These are phyloP conservation scores for Eriocheir sinensis DNA, from an alignment of 1,140 invertebrate genomes.

Conservation along the genomic window DNA sequence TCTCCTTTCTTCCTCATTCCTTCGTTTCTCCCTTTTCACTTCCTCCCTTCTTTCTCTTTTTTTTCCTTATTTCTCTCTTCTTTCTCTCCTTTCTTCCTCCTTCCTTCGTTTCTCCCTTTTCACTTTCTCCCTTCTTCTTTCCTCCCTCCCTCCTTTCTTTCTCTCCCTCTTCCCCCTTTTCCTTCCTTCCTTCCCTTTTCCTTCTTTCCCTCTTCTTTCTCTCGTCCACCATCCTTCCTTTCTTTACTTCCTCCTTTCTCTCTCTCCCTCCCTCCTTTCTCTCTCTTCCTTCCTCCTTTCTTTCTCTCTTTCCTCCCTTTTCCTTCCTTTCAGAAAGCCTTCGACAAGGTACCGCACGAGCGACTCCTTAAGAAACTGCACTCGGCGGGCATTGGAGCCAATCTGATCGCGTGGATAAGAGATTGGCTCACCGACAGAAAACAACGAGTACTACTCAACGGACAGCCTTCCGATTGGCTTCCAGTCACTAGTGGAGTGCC, in stretches of 20 bases:
- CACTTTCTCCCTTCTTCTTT: background rate
- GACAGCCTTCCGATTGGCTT: no score
- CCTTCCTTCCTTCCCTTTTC: background rate
- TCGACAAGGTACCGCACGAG: no score
- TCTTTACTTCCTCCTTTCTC: background rate
- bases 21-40: background rate
- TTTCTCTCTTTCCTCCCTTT: background rate
- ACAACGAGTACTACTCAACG: no score
- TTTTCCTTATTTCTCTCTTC: background rate
- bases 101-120: background rate
- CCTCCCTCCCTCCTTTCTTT: background rate
- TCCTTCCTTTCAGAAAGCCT: no score
- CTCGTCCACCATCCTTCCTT: background rate
- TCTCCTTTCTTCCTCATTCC: background rate
- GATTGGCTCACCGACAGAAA: no score
- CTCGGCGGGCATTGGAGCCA: no score
- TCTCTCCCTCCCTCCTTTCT: background rate
- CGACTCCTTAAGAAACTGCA: no score
- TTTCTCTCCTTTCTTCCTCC: background rate
- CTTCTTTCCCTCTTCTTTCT: background rate
- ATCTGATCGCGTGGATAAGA: no score
- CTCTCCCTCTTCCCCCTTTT: background rate
- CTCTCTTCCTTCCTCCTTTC: background rate
- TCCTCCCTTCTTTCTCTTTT: background rate
- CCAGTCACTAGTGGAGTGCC: no score